These are phyloP conservation scores for Mionectes olivaceus DNA, from an alignment of 2,797 vertebrate species.

Conservation along the genomic window DNA sequence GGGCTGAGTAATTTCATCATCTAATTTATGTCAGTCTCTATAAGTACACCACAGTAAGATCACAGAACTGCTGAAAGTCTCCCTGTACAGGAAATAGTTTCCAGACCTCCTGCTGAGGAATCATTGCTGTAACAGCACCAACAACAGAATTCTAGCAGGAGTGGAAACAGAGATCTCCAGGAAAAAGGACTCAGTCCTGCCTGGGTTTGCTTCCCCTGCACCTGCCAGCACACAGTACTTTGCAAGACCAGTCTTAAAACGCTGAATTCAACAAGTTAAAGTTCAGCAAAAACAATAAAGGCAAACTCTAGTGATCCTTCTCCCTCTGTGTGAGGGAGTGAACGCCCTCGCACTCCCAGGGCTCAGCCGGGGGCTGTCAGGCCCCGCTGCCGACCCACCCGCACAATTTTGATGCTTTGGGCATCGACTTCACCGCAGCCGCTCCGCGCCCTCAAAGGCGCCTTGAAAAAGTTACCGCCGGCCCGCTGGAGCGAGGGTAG, in stretches of 20 bases:
- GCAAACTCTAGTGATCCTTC: accelerated
- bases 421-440: background rate
- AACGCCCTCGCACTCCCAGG: accelerated
- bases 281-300: background rate
- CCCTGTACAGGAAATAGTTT: background rate
- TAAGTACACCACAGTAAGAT: background rate
- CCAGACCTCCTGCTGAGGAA: background rate
- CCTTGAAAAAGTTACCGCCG: background rate
- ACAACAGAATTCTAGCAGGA: background rate
- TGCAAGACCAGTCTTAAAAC: background rate
- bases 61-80: background rate
- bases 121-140: background rate
- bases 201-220: accelerated
- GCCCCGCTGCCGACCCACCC: no score
- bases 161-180: background rate
- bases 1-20: background rate
- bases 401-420: no score
- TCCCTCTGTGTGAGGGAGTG: accelerated
- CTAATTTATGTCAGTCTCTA: background rate
- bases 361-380: background rate
- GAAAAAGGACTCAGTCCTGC: background rate
- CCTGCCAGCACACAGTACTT: background rate
- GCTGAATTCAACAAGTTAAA: background rate
- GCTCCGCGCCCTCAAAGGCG: background rate
- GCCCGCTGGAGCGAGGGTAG: background rate